These are phyloP conservation scores for Callosobruchus maculatus DNA, from an alignment of 2,888 invertebrate genomes.

Conservation along the genomic window DNA sequence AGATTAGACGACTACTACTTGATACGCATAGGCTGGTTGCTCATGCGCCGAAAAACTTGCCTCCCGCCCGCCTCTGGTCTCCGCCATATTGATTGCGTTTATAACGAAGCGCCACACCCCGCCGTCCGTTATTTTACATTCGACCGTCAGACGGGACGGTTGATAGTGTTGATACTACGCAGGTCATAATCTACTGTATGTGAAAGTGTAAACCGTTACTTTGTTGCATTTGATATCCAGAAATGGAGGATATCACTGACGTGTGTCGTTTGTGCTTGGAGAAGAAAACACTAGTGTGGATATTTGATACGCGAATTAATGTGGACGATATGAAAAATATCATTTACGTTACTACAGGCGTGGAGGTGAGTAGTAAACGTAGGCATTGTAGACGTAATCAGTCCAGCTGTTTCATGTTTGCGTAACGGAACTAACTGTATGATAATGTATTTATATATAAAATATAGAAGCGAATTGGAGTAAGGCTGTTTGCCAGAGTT, in stretches of 20 bases:
- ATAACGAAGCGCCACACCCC: not conserved
- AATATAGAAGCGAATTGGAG: too few species aligned
- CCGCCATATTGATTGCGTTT: not conserved
- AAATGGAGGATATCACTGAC: not conserved
- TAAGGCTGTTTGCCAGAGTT: too few species aligned
- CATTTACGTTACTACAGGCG: not conserved
- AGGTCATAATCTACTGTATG: not conserved
- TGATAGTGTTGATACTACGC: not conserved
- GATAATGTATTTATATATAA: too few species aligned
- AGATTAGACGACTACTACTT: too few species aligned
- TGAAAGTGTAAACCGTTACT: not conserved
- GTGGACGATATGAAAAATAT: not conserved
- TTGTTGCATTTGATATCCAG: not conserved
- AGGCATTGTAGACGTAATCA: too few species aligned
- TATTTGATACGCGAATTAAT: not conserved
- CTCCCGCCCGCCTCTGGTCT: not conserved
- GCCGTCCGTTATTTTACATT: not conserved
- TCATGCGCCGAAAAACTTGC: too few species aligned
- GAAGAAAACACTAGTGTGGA: not conserved
- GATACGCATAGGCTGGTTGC: too few species aligned
- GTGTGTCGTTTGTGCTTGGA: not conserved
- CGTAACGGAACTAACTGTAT: too few species aligned
- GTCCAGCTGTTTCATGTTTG: too few species aligned
- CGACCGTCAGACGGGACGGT: not conserved
- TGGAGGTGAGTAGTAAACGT: not conserved